A percentile compares a stretch with the other conserved stretches of the same genome.
Evolutionary conservation across 35 echinoderm and acorn worm genomes (phyloP).

Genomic region (Heliocidaris tuberculata): DNA sequence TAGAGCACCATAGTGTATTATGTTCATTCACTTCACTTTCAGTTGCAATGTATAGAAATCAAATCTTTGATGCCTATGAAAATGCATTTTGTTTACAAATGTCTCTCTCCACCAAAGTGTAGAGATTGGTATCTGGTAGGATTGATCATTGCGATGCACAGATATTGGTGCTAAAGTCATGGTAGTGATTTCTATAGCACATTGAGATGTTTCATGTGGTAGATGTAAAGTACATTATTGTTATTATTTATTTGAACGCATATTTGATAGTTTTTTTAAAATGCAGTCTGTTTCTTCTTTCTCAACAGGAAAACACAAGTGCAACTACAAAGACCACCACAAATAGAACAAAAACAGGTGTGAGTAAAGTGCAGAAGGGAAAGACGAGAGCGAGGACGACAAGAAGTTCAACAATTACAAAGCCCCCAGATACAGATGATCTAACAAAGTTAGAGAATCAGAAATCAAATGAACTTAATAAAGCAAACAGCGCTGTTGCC

Average conservation of each 20-base stretch:
- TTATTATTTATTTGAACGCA: neutral
- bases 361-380: conserved; percentile 65
- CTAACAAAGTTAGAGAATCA: conserved; percentile 83
- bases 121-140: neutral
- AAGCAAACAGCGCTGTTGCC: conserved; percentile 45
- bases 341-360: conserved; percentile 63
- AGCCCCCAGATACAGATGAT: conserved; percentile 73
- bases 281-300: neutral
- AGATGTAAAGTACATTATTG: neutral
- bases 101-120: too few species aligned
- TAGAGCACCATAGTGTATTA: too few species aligned
- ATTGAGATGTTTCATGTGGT: neutral
- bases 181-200: neutral
- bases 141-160: neutral
- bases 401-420: conserved; percentile 74
- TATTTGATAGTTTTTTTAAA: neutral
- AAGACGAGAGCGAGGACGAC: conserved; percentile 73
- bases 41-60: too few species aligned
- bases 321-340: conserved; percentile 73
- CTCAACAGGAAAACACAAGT: conserved; percentile 78
- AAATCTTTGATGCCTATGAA: too few species aligned
- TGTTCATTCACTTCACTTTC: too few species aligned
- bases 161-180: neutral
- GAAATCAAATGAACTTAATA: conserved; percentile 67
- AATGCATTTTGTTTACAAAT: too few species aligned